Evolutionary conservation across 1,140 invertebrate genomes (phyloP), one percentile per base, ranked within the genome.

Genomic region (Cyphomyrmex costatus): DNA sequence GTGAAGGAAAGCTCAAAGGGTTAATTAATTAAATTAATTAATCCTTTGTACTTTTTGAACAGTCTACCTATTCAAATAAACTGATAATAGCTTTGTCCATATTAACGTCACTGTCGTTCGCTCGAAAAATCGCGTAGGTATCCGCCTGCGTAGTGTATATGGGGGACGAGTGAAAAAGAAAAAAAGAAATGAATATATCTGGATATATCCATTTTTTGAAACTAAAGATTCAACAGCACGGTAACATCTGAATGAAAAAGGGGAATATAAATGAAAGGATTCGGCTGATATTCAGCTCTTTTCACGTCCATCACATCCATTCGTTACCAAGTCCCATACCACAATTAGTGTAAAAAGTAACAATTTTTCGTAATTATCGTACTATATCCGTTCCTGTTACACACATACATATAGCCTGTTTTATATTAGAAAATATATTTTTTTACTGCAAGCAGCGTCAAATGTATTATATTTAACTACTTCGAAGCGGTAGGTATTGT

Each of bases 181-280:
- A 49, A 82, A 71, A 56, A 71, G 21, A 30, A 83, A 24, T 66
- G 51, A 60, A 46, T 58, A 33, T 73, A 71, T 82, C 53, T 49
- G 79, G 79, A 83, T 73, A 30, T 74, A 74, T 74, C 58, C 53
- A 83, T 83, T 83, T 83, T 83, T 83, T 74, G 68, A 74, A 83
- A 83, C 79, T 74, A n/a, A 83, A 83, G 79, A 74, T 74, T 83
- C 79, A 83, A 83, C 79, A 74, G 56, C 27, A 49, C 21, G 53
- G 79, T 83, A 83, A 83, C 79, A 83, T 83, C 68, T 83, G 68
- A 42, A 74, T 83, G 53, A 53, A 83, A 73, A 60, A 63, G 68
- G 56, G 79, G 42, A 33, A 21, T 46, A 73, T 27, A 60, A 74
- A 73, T 83, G 53, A 83, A 83, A 73, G 79, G 68, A 68, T 27